A percentile compares a stretch with the other conserved stretches of the same genome.
phyloP scores from a whole-genome alignment of 1,140 invertebrate genomes.

The Hylaeus anthracinus region DNA sequence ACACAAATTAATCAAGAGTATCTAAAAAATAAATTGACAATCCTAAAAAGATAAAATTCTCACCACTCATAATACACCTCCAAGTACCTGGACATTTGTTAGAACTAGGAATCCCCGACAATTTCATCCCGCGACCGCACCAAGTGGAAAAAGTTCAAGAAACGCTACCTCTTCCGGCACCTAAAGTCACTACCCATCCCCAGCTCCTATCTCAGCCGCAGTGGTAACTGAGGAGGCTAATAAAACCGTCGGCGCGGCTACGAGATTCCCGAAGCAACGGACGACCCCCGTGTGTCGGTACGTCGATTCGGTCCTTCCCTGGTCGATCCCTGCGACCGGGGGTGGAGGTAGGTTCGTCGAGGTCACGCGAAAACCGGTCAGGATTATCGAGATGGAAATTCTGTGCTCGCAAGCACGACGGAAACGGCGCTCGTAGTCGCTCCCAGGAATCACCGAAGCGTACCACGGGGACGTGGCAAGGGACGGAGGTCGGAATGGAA shows the following conservation, averaged over 20 bases:
- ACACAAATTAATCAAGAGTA: too few species aligned
- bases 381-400: conserved; percentile 63
- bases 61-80: too few species aligned
- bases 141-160: too few species aligned
- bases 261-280: neutral
- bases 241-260: neutral
- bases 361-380: conserved; percentile 2
- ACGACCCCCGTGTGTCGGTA: conserved; percentile 6
- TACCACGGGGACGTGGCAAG: neutral
- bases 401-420: conserved; percentile 17
- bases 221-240: neutral
- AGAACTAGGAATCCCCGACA: too few species aligned
- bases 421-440: conserved; percentile 36
- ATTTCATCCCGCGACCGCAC: too few species aligned
- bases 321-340: conserved; percentile 10
- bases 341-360: neutral
- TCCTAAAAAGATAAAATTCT: too few species aligned
- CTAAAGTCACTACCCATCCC: too few species aligned
- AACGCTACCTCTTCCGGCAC: too few species aligned
- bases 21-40: too few species aligned
- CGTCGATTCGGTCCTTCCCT: neutral
- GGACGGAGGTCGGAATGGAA: conserved; percentile 8
- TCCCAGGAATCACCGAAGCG: conserved; percentile 45
- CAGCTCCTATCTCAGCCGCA: too few species aligned
- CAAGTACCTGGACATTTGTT: too few species aligned